Evolutionary conservation across 2,113 vertebrate genomes (phyloP), one percentile per base, ranked within the genome.

Genomic region (Penelope pileata): DNA sequence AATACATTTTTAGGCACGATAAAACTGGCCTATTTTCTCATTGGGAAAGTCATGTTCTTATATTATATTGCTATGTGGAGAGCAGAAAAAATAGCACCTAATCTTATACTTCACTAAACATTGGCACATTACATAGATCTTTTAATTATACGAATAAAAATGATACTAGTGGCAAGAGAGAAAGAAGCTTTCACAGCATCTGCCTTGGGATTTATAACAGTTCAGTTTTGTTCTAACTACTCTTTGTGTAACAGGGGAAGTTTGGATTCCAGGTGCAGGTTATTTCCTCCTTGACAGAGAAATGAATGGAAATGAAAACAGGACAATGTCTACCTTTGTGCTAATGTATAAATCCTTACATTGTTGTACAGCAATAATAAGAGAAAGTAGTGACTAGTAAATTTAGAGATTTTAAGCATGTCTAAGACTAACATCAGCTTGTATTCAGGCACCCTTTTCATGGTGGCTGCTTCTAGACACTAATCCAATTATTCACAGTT

Each of bases 281-380:
- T 93, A 93, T 83, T 96, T 95, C 85, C 83, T 93, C 30, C 76
- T 78, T 81, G 64, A 91, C 73, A 88, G 40, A 85, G 84, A 91
- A 91, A 84, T 83, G 9, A 91, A 88, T 81, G 54, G 82, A 87
- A 92, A 91, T 51, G 63, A 82, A 82, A 89, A 56, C 6, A 64
- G 34, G 26, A 90, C 68, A 90, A 76, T 45, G 27, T 60, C 51
- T 73, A 91, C 45, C 64, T 96, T 91, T 93, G 69, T 86, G 36
- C 27, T 78, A 67, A 75, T 16, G 22, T 62, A 83, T 74, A 88
- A 91, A 80, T 90, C 48, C 43, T 56, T 48, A 43, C 30, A 40
- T 87, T 82, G 40, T 63, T 90, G 17, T 45, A 48, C 21, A 75
- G 48, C 1, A 0, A 66, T 75, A 75, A 88, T 72, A 93, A 91